Base-by-base conservation (phyloP, 2,113 vertebrate species). In the Antigone vipio region DNA sequence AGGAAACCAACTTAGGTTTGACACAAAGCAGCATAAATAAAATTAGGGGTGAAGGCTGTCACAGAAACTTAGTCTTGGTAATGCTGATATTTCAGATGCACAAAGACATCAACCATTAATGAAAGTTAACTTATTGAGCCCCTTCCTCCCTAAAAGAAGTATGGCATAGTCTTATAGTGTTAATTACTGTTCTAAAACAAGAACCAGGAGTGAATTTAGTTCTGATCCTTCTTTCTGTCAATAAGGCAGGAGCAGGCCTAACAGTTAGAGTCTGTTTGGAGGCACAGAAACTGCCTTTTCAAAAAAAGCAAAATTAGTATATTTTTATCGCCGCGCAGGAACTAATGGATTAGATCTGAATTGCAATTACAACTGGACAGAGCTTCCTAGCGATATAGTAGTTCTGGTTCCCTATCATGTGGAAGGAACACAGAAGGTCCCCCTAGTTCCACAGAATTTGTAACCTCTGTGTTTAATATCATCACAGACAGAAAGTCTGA, bases 231-330 rank as follows among this genome's bases (percentile, higher is more conserved):
- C 9, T 53, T 90, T 73, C 38, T 71, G 10, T 49, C 2, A 0
- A 11, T 49, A 26, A 52, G 55, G 66, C 9, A 47, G 15, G 23
- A 74, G 4, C 6, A 74, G n/a, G 5, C 18, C 14, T 73, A 89
- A 66, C 3, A 68, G 24, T 24, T 56, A 32, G 4, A 26, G 24
- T 85, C 27, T 80, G 11, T 66, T 35, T 68, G 30, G 30, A 82
- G n/a, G 13, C n/a, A 85, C 7, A 71, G 21, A 85, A 58, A 79
- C 4, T 55, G 23, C 20, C 9, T 82, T 88, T 64, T 44, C 3
- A 58, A 42, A 69, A 81, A 27, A 20, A 76, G 3, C 0, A 7
- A 59, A 77, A 78, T 12, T 0, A 64, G 1, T 30, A 3, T 53
- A 26, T 71, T 68, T 64, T 72, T 58, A 32, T 76, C 7, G 2